Percentiles rank a stretch among this genome's conserved stretches.
phyloP scores from a whole-genome alignment of 1,140 invertebrate genomes.

The Coboldia fuscipes region DNA sequence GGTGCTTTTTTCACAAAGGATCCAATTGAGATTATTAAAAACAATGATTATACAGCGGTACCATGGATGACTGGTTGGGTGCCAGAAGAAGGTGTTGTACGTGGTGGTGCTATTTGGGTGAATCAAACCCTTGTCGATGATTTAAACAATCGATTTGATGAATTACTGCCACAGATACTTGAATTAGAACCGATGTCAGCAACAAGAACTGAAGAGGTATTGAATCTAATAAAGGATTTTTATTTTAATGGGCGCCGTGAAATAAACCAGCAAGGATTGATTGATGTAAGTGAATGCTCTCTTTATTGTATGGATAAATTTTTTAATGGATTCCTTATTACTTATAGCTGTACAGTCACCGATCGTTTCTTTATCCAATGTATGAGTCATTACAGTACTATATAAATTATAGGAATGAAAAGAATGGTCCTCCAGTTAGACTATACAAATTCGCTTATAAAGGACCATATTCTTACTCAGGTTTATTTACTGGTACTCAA shows the following conservation, averaged over 20 bases:
- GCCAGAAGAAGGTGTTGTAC: conserved; percentile 22
- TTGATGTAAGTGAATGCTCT: conserved; percentile 13
- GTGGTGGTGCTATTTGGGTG: conserved; percentile 16
- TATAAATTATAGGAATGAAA: conserved; percentile 4
- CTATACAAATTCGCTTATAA: conserved; percentile 14
- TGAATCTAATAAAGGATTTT: conserved; percentile 7
- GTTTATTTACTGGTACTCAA: conserved; percentile 10
- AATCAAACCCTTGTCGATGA: conserved; percentile 11
- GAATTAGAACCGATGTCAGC: conserved; percentile 10
- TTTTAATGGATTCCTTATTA: neutral
- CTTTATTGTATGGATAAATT: neutral
- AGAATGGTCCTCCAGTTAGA: conserved; percentile 10
- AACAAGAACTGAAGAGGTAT: conserved; percentile 2
- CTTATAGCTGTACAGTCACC: conserved; percentile 12
- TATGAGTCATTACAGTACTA: conserved; percentile 11
- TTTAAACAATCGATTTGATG: conserved; percentile 15
- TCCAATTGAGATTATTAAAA: conserved; percentile 14
- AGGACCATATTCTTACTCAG: conserved; percentile 11
- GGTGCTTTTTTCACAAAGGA: conserved; percentile 18
- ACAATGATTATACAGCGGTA: conserved; percentile 13
- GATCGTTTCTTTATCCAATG: conserved; percentile 14
- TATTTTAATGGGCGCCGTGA: conserved; percentile 12
- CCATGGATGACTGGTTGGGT: conserved; percentile 22
- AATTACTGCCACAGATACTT: conserved; percentile 11
- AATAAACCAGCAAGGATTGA: conserved; percentile 12